Evolutionary conservation across 2,113 vertebrate species (phyloP).

Genomic region (Dicentrarchus labrax): DNA sequence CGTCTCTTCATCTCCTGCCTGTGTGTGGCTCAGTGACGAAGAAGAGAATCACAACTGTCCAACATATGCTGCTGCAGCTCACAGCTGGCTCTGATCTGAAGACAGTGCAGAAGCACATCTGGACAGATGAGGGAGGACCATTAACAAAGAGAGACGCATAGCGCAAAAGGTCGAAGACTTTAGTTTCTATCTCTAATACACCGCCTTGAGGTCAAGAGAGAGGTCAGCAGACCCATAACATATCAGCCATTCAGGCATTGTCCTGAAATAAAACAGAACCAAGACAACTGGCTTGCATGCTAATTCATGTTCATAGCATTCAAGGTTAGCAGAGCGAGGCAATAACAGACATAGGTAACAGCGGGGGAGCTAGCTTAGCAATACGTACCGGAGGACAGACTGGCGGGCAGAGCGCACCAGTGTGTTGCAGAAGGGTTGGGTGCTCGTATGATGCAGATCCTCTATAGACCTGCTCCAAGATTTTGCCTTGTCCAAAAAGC

Average conservation of each 20-base stretch:
- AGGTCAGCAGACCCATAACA: constrained; percentile 10
- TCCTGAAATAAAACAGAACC: constrained; percentile 25
- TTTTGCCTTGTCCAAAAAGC: constrained; percentile 91
- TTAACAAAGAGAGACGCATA: constrained; percentile 44
- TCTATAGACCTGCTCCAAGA: constrained; percentile 98
- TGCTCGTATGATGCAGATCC: constrained; percentile 92
- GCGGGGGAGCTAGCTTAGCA: constrained; percentile 58
- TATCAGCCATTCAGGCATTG: constrained; percentile 9
- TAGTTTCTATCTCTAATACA: constrained; percentile 37
- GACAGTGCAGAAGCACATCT: constrained; percentile 63
- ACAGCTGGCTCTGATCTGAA: constrained; percentile 73
- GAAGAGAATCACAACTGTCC: constrained; percentile 40
- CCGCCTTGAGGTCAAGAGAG: constrained; percentile 27
- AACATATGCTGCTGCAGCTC: constrained; percentile 56
- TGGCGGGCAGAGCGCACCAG: constrained; percentile 95
- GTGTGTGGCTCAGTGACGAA: constrained; percentile 42
- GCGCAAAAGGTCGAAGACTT: constrained; percentile 50
- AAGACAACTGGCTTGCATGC: constrained; percentile 45
- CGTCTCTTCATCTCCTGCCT: constrained; percentile 34
- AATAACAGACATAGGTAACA: constrained; percentile 42
- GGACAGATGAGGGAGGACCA: constrained; percentile 53
- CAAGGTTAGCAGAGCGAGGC: constrained; percentile 65
- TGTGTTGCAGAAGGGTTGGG: constrained; percentile 93
- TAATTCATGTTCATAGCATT: constrained; percentile 53
- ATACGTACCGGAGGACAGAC: constrained; percentile 96